phyloP scores from a whole-genome alignment of 2,113 vertebrate species.

The Erythrocebus patas region DNA sequence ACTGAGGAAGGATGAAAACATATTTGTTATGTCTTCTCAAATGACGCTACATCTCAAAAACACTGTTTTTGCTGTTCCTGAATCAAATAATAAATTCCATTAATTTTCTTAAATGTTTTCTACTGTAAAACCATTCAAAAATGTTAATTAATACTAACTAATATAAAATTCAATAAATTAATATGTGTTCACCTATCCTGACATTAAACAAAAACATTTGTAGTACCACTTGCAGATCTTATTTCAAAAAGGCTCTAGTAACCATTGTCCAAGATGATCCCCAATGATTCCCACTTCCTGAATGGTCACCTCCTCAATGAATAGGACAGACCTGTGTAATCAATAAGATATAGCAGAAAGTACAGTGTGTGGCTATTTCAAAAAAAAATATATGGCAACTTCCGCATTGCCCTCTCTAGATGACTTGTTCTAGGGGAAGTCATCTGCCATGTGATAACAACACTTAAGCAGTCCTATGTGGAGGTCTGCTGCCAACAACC shows the following conservation, averaged over 20 bases:
- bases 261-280: background rate
- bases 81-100: background rate
- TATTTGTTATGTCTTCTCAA: background rate
- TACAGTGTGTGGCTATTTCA: background rate
- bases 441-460: background rate
- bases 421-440: background rate
- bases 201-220: background rate
- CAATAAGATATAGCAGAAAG: background rate
- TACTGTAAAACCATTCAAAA: background rate
- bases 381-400: background rate
- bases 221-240: background rate
- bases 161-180: background rate
- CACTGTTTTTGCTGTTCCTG: background rate
- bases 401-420: background rate
- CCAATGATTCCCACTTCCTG: background rate
- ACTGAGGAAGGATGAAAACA: constrained; percentile 1
- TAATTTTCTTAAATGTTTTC: background rate
- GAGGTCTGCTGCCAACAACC: background rate
- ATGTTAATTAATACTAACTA: background rate
- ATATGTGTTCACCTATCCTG: background rate
- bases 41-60: constrained; percentile 16
- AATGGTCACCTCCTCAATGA: background rate
- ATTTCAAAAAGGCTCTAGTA: background rate
- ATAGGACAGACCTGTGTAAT: background rate
- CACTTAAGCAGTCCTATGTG: background rate